phyloP scores from a whole-genome alignment of 30 jellyfish, hydroid and myxozoan genomes.

The Cassiopea andromeda region DNA sequence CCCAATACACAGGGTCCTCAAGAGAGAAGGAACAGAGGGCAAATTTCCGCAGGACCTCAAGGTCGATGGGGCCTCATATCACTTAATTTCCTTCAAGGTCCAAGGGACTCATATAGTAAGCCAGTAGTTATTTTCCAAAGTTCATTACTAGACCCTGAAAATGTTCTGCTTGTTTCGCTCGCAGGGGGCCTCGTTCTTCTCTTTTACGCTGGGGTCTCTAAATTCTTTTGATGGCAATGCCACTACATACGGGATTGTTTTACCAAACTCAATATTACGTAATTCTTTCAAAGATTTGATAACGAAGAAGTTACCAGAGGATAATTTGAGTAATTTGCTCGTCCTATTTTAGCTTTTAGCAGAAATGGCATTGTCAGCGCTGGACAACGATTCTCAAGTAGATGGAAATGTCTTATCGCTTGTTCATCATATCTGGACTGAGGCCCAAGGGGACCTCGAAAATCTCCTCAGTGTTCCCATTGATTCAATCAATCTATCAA shows the following conservation, averaged over 20 bases:
- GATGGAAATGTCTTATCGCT: conserved; percentile 49
- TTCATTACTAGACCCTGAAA: too few relatives aligned
- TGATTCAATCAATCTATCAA: conserved; percentile 53
- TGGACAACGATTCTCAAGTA: conserved; percentile 5
- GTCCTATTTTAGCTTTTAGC: conserved; percentile 22
- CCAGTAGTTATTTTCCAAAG: neutral
- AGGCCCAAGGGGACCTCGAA: conserved; percentile 82
- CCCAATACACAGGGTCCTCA: too few relatives aligned
- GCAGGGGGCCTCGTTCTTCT: neutral
- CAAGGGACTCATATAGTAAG: too few relatives aligned
- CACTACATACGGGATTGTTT: too few relatives aligned
- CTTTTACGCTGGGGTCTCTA: neutral
- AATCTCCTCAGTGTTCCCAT: conserved; percentile 66
- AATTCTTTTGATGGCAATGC: too few relatives aligned
- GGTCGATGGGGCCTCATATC: too few relatives aligned
- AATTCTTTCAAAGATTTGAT: too few relatives aligned
- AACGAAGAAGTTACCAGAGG: neutral
- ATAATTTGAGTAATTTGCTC: neutral
- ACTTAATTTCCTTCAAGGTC: too few relatives aligned
- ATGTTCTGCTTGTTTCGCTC: too few relatives aligned
- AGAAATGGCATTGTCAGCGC: conserved; percentile 23
- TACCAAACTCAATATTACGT: too few relatives aligned
- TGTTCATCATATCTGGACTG: conserved; percentile 76
- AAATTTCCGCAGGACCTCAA: too few relatives aligned
- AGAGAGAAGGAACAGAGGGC: too few relatives aligned